Percentiles rank a stretch among this genome's conserved stretches.
phyloP scores from a whole-genome alignment of 2,888 invertebrate species.

The Digitonthophagus gazella region DNA sequence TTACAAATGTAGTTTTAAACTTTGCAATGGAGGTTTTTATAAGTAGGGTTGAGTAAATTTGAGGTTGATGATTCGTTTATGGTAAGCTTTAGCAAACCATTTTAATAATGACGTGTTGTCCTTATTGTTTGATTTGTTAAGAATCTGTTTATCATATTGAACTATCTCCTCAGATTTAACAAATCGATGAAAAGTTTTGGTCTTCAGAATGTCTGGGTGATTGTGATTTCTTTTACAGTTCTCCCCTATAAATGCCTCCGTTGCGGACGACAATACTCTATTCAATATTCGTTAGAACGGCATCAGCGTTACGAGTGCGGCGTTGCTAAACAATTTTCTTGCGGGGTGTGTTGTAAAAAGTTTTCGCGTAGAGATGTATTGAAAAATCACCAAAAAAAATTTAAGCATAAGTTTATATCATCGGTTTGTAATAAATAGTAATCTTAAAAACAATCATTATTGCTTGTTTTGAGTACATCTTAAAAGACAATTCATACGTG shows the following conservation, averaged over 20 bases:
- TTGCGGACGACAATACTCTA: slow-evolving; percentile 60
- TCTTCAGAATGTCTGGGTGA: slow-evolving; percentile 33
- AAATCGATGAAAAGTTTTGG: too few species aligned
- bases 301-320: slow-evolving; percentile 62
- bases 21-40: too few species aligned
- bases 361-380: slow-evolving; percentile 49
- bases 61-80: too few species aligned
- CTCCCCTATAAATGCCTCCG: slow-evolving; percentile 53
- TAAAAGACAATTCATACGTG: too few species aligned
- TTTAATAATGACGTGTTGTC: too few species aligned
- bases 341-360: slow-evolving; percentile 47
- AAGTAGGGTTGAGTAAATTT: too few species aligned
- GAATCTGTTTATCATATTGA: too few species aligned
- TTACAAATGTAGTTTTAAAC: too few species aligned
- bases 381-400: slow-evolving; percentile 44
- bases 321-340: slow-evolving; percentile 52
- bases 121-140: too few species aligned
- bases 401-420: too few species aligned
- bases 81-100: too few species aligned
- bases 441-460: slow-evolving; percentile 7
- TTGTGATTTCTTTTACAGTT: slow-evolving; percentile 45
- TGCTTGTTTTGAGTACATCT: not conserved
- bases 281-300: slow-evolving; percentile 58
- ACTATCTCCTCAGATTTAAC: too few species aligned
- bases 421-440: slow-evolving; percentile 17